A percentile compares a stretch with the other conserved stretches of the same genome.
These are phyloP conservation scores for Pachypanchax playfairii DNA, from an alignment of 2,113 vertebrate genomes.

Conservation along the genomic window DNA sequence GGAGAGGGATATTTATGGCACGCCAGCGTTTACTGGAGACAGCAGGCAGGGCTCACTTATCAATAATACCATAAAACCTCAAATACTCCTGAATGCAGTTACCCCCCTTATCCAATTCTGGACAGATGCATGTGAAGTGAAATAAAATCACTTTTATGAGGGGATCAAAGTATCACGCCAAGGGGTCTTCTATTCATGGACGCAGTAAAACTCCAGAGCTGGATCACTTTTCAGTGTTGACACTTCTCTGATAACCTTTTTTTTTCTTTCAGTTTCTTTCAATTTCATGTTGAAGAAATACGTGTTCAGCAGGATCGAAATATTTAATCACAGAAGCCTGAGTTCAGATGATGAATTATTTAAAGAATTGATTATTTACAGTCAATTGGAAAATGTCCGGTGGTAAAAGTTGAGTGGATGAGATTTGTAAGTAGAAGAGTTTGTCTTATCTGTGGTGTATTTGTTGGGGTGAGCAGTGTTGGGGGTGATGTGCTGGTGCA, in stretches of 20 bases:
- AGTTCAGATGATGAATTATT: not conserved
- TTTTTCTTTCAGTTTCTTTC: constrained; percentile 27
- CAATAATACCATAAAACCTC: constrained; percentile 68
- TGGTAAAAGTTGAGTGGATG: no score
- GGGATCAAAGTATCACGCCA: constrained; percentile 60
- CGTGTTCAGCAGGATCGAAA: not conserved
- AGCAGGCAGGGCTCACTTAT: constrained; percentile 51
- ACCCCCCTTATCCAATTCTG: constrained; percentile 48
- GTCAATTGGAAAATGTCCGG: no score
- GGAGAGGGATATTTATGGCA: constrained; percentile 67
- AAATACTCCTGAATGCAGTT: constrained; percentile 48
- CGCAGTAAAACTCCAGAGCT: constrained; percentile 62
- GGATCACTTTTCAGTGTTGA: constrained; percentile 60
- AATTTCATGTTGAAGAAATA: constrained; percentile 1
- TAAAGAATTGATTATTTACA: not conserved
- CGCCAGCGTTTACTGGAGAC: constrained; percentile 55
- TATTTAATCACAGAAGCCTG: no score
- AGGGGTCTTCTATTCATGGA: constrained; percentile 65
- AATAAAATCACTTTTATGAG: constrained; percentile 71
- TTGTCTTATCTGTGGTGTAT: no score
- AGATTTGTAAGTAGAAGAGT: no score
- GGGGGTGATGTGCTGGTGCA: not conserved
- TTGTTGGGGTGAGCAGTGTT: not conserved
- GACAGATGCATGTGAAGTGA: constrained; percentile 60
- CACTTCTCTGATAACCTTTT: constrained; percentile 49